Evolutionary conservation across 2,888 invertebrate species (phyloP).

Genomic region (Panzeria rudis): DNA sequence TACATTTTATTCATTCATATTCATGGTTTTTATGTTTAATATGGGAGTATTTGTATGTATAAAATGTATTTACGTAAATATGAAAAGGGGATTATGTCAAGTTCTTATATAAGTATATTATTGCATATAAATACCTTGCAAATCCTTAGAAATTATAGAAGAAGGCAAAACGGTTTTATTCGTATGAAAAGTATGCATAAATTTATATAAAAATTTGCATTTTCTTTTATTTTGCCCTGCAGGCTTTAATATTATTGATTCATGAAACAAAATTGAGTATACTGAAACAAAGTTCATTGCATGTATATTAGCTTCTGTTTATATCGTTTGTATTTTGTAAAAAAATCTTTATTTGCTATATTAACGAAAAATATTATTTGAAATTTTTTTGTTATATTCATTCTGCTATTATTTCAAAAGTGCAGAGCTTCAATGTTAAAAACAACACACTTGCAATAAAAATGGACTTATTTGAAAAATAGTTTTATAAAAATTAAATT

Average conservation of each 20-base stretch:
- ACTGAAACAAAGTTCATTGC: too few relatives aligned
- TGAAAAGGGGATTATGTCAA: slow-evolving; percentile 14
- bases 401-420: neutral
- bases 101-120: slow-evolving; percentile 18
- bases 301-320: neutral
- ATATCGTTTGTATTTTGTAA: neutral
- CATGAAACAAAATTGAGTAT: neutral
- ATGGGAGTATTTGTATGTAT: neutral
- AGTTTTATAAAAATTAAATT: too few relatives aligned
- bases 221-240: neutral
- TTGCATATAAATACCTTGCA: slow-evolving; percentile 18
- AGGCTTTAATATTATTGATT: neutral
- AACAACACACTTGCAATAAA: too few relatives aligned
- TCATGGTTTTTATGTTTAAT: slow-evolving; percentile 24
- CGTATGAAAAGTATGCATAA: neutral
- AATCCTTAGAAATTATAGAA: slow-evolving; percentile 35
- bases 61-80: slow-evolving; percentile 11
- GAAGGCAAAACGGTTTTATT: neutral
- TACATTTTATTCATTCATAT: slow-evolving; percentile 46
- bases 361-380: too few relatives aligned
- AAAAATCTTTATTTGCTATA: neutral
- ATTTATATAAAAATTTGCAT: neutral
- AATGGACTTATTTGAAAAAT: too few relatives aligned
- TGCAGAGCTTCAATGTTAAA: too few relatives aligned
- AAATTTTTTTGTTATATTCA: neutral